Conservation (phyloP, 2,113 vertebrate species). For the Oreotrochilus melanogaster region DNA sequence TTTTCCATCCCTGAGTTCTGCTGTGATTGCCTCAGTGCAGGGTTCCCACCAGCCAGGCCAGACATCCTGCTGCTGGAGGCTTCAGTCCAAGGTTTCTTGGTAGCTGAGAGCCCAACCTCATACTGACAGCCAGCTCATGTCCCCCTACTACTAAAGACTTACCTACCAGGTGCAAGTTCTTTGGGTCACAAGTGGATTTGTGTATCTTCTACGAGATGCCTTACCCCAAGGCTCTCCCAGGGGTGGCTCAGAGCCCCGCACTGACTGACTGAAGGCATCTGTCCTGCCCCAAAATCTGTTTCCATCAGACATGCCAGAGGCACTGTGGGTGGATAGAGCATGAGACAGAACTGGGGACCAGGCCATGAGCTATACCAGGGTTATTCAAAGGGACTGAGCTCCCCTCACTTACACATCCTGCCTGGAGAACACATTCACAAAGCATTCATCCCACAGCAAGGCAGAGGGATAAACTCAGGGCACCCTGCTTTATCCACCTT, state of each 20-base stretch:
- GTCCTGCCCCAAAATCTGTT: neutral
- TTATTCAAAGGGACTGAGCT: neutral
- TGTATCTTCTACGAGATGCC: neutral
- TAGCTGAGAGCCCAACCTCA: neutral
- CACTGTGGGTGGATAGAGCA: neutral
- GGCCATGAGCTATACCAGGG: fast-evolving
- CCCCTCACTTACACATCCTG: neutral
- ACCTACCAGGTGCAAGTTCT: neutral
- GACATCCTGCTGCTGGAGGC: neutral
- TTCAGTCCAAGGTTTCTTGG: neutral
- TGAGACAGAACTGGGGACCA: neutral
- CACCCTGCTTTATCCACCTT: neutral
- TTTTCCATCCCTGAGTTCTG: neutral
- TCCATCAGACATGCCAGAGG: neutral
- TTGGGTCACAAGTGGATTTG: neutral
- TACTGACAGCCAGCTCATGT: neutral
- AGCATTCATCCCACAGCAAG: neutral
- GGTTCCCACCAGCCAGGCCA: neutral
- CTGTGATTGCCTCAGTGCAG: neutral
- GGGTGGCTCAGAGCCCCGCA: neutral
- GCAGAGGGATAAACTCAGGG: neutral
- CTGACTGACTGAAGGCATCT: neutral
- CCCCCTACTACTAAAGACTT: neutral
- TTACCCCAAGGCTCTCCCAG: fast-evolving
- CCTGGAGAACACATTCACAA: neutral